These are phyloP conservation scores for Agelas oroides DNA, from an alignment of 37 sponge, comb jelly and placozoan species.

Conservation along the genomic window DNA sequence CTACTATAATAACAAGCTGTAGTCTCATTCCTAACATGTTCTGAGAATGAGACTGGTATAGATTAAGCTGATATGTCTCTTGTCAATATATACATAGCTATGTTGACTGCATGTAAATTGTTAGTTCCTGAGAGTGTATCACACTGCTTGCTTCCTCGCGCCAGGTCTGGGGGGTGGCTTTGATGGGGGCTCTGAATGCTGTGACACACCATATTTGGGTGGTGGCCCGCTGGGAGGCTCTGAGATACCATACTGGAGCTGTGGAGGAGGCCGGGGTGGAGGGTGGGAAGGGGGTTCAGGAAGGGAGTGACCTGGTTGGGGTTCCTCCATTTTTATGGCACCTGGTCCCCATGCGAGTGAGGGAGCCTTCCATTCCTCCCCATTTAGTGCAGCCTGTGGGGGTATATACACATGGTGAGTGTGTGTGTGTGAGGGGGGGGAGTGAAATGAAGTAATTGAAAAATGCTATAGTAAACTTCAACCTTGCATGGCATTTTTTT, in stretches of 20 bases:
- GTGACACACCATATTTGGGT: too few relatives aligned
- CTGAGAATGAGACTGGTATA: too few relatives aligned
- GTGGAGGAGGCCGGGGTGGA: slow-evolving; percentile 78
- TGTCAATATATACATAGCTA: too few relatives aligned
- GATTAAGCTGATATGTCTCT: too few relatives aligned
- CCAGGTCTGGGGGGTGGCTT: too few relatives aligned
- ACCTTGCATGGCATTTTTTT: neutral
- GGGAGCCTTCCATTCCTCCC: slow-evolving; percentile 79
- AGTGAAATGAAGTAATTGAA: neutral
- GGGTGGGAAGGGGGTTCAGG: slow-evolving; percentile 62
- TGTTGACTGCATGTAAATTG: too few relatives aligned
- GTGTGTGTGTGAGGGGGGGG: neutral
- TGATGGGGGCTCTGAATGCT: too few relatives aligned
- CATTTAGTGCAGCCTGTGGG: slow-evolving; percentile 69
- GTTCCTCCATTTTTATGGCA: neutral
- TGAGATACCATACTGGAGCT: slow-evolving; percentile 2
- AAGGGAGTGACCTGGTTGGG: slow-evolving; percentile 31
- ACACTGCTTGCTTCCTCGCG: too few relatives aligned
- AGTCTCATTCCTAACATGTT: too few relatives aligned
- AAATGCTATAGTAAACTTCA: neutral
- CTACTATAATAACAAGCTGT: too few relatives aligned
- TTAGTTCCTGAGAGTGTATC: too few relatives aligned
- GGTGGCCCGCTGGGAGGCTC: too few relatives aligned
- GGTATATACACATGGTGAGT: neutral
- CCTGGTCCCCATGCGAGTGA: slow-evolving; percentile 84